Evolutionary conservation across 2,888 invertebrate species (phyloP).

Genomic region (Pomacea canaliculata): DNA sequence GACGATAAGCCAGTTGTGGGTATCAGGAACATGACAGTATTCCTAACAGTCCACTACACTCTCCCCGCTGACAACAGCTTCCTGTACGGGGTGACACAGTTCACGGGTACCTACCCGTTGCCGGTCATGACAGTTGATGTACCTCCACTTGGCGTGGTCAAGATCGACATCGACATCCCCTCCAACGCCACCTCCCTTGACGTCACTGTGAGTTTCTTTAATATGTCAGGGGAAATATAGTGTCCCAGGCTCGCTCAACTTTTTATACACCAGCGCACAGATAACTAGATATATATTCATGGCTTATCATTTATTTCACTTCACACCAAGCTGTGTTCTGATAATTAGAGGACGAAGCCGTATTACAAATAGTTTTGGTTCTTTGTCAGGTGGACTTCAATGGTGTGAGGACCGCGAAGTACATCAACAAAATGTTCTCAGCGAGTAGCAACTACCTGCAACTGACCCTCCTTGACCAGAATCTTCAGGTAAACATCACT

Average conservation of each 20-base stretch:
- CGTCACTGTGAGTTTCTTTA: slow-evolving; percentile 26
- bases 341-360: too few relatives aligned
- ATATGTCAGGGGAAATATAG: too few relatives aligned
- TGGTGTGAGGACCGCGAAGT: slow-evolving; percentile 24
- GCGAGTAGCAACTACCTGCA: slow-evolving; percentile 32
- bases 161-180: slow-evolving; percentile 37
- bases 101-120: slow-evolving; percentile 41
- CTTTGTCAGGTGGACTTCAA: slow-evolving; percentile 29
- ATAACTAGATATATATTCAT: too few relatives aligned
- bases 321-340: too few relatives aligned
- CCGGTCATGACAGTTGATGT: slow-evolving; percentile 42
- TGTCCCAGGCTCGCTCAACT: too few relatives aligned
- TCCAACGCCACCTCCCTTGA: slow-evolving; percentile 31
- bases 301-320: too few relatives aligned
- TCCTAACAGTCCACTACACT: slow-evolving; percentile 25
- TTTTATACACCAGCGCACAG: too few relatives aligned
- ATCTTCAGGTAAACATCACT: slow-evolving; percentile 22
- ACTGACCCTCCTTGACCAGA: slow-evolving; percentile 19
- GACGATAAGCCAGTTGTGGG: slow-evolving; percentile 45
- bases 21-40: slow-evolving; percentile 33
- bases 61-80: slow-evolving; percentile 17
- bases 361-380: too few relatives aligned
- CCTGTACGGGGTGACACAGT: slow-evolving; percentile 21
- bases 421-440: slow-evolving; percentile 31
- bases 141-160: slow-evolving; percentile 31